A percentile compares a stretch with the other conserved stretches of the same genome.
Evolutionary conservation across 2,113 vertebrate species (phyloP).

Genomic region (Sakesphorus luctuosus): DNA sequence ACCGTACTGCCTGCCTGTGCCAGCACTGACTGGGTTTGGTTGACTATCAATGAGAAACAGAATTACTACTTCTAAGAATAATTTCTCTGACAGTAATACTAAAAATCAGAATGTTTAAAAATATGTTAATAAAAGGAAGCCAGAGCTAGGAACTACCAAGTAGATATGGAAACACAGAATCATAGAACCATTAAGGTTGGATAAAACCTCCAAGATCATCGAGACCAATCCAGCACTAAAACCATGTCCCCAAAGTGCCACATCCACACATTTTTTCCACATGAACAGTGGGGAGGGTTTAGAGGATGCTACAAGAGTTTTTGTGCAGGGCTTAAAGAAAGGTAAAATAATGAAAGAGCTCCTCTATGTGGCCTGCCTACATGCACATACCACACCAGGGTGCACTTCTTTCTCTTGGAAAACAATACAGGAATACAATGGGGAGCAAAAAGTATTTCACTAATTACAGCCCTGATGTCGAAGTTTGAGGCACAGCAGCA

Average conservation of each 20-base stretch:
- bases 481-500: conserved; percentile 11
- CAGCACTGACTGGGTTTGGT: background rate
- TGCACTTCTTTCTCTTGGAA: background rate
- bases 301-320: background rate
- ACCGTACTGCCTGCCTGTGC: background rate
- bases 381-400: background rate
- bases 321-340: background rate
- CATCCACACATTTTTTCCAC: background rate
- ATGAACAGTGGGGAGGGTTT: background rate
- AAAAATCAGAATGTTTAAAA: background rate
- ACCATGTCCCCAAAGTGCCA: background rate
- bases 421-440: conserved; percentile 15
- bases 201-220: background rate
- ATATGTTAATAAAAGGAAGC: background rate
- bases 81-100: background rate
- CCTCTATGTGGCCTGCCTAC: background rate
- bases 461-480: conserved; percentile 38
- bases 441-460: conserved; percentile 42
- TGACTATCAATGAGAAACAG: background rate
- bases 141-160: background rate
- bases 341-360: background rate
- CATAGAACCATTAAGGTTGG: too few species aligned
- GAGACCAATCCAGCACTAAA: background rate
- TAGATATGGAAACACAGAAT: background rate
- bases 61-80: background rate